These are phyloP conservation scores for Hippocampus guttulatus DNA, from an alignment of 2,113 vertebrate species.

Conservation along the genomic window DNA sequence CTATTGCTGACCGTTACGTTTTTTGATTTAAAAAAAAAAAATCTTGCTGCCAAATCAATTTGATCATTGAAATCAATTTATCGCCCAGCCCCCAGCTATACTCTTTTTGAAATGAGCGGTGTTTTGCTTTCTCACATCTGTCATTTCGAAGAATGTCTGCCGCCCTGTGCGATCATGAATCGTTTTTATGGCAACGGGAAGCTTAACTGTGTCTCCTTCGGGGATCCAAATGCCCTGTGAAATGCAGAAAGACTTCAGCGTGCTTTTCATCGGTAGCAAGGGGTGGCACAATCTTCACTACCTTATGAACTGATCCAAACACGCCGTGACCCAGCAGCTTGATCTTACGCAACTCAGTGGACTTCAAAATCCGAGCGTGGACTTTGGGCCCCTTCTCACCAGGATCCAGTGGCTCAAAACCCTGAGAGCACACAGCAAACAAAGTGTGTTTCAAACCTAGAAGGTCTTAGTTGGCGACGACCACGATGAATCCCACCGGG, in stretches of 20 bases:
- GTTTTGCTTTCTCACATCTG: slow-evolving; percentile 75
- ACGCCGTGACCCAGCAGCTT: slow-evolving; percentile 86
- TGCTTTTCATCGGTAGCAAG: background rate
- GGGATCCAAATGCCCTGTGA: slow-evolving; percentile 90
- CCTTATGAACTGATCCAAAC: slow-evolving; percentile 90
- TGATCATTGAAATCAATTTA: background rate
- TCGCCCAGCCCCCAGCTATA: background rate
- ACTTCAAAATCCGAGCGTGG: slow-evolving; percentile 80
- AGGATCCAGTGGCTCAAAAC: slow-evolving; percentile 83
- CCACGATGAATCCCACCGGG: background rate
- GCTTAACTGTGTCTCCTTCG: slow-evolving; percentile 88
- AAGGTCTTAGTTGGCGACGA: background rate
- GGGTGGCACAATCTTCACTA: slow-evolving; percentile 33
- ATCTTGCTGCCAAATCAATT: background rate
- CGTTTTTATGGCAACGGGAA: slow-evolving; percentile 91
- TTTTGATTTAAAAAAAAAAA: no score
- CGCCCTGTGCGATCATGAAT: slow-evolving; percentile 80
- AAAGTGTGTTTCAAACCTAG: background rate
- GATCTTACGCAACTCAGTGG: slow-evolving; percentile 81
- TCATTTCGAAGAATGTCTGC: slow-evolving; percentile 80
- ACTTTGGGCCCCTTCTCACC: slow-evolving; percentile 85
- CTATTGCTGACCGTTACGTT: background rate
- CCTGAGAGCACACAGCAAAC: slow-evolving; percentile 60
- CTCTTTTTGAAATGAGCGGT: background rate
- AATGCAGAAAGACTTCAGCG: slow-evolving; percentile 3